Base-by-base conservation (phyloP, 2,113 vertebrate genomes). In the Brachionichthys hirsutus region DNA sequence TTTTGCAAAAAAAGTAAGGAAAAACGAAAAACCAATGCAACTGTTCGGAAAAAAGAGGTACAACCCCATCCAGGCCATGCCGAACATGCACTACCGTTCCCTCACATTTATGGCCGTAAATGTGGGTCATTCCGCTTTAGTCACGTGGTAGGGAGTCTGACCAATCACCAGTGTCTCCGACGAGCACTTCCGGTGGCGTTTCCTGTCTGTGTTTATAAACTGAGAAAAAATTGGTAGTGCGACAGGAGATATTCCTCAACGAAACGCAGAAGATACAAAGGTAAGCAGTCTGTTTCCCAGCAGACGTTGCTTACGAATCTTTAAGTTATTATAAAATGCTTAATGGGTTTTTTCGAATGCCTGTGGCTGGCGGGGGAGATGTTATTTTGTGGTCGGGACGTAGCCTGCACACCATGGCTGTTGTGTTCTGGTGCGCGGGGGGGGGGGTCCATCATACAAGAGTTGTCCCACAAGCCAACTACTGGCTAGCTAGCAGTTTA, bases 191-290 rank as follows among this genome's bases (percentile, higher is more conserved):
- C 92, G 90, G 90, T 89, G 77, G 76, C 71, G 83, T 90, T 92
- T 92, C 91, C 92, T 92, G 91, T 82, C 83, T 85, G 84, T 93
- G 92, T 92, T 93, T 91, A 89, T 93, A 93, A 93, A 92, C 91
- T 91, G 91, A 86, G 77, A 53, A 83, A 88, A 84, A 89, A 82
- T 87, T 89, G 86, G 81, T 90, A 88, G 82, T 87, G 73, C 81
- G 83, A 87, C 78, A 88, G 90, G 71, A 86, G 84, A 85, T 66
- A 82, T 70, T 75, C 68, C 67, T 56, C 75, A 15, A 6, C 59
- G 36, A 48, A 75, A 60, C 54, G 66, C 42, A 36, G 34, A 50
- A 70, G 73, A 62, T 55, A 54, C 19, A 86, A 85, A 86, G 90
- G 81, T 84, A 84, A 87, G 85, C 34, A 0, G 43, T 36, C 4